Evolutionary conservation across 2,113 vertebrate species (phyloP), one percentile per base, ranked within the genome.

Genomic region (Tylochromis polylepis): DNA sequence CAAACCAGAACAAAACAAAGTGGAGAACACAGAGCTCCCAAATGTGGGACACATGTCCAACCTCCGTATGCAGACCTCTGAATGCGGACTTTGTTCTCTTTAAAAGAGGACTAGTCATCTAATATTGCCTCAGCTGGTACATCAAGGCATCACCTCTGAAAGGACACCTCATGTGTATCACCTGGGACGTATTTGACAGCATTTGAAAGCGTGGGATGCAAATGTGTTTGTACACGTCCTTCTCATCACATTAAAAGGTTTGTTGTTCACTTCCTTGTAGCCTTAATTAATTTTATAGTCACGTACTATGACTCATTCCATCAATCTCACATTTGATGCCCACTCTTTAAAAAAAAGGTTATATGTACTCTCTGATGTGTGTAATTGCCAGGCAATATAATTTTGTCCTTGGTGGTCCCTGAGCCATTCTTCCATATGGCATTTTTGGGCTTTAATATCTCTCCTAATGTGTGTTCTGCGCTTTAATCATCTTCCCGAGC

Each of bases 381-480:
- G 16, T 62, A 38, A 78, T 82, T 85, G 82, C 81, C 78, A 88
- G 83, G 78, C 91, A 87, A 89, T 87, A 60, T 43, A 84, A 87
- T 82, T 91, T 31, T 82, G 90, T 90, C 90, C 88, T 88, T 85
- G 83, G 51, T 41, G 89, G 80, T 38, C 58, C 41, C 51, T 59
- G 56, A 80, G 87, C 56, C 78, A 27, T 78, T 84, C 65, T 88
- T 79, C 79, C 85, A 90, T 86, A 85, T 87, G 88, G 79, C 27
- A 31, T 59, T 78, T 6, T 53, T 53, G 16, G 11, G 46, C 55
- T 86, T 36, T 88, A 81, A 93, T 88, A 83, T 87, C 55, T 83
- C 81, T 82, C 27, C 36, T 84, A 90, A 92, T 89, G 79, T 92
- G 67, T 89, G 88, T 41, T 90, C 85, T 11, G 85, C 55, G 82